These are phyloP conservation scores for Ascidia mentula DNA, from an alignment of 23 tunicate genomes.

Conservation along the genomic window DNA sequence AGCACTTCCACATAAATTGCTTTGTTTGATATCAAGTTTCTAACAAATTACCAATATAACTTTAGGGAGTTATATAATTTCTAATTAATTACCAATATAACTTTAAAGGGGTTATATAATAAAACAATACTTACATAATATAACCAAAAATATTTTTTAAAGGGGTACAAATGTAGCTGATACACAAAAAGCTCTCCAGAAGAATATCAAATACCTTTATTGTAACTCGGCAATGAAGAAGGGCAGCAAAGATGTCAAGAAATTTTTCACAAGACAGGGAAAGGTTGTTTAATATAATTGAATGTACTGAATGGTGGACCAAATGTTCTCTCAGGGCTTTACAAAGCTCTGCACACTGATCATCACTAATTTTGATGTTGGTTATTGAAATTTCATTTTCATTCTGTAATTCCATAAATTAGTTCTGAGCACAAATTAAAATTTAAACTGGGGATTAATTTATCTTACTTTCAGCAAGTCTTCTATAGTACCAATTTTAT, in stretches of 20 bases:
- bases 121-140: no score
- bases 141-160: no score
- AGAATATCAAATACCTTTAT: no score
- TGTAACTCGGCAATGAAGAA: neutral
- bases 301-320: conserved; percentile 13
- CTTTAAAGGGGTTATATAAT: no score
- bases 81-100: no score
- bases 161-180: no score
- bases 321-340: conserved; percentile 19
- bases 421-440: neutral
- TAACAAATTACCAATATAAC: neutral
- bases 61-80: no score
- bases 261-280: conserved; percentile 5
- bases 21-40: neutral
- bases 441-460: neutral
- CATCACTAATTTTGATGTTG: conserved; percentile 11
- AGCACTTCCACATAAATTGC: neutral
- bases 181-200: no score
- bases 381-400: conserved; percentile 21
- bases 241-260: conserved; percentile 20
- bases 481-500: neutral
- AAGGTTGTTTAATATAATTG: conserved; percentile 36
- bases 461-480: neutral
- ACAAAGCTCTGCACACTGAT: conserved; percentile 47
- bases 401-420: neutral